A percentile compares a stretch with the other conserved stretches of the same genome.
Conservation (phyloP, 2,113 vertebrate species). For the Chaenogobius annularis region DNA sequence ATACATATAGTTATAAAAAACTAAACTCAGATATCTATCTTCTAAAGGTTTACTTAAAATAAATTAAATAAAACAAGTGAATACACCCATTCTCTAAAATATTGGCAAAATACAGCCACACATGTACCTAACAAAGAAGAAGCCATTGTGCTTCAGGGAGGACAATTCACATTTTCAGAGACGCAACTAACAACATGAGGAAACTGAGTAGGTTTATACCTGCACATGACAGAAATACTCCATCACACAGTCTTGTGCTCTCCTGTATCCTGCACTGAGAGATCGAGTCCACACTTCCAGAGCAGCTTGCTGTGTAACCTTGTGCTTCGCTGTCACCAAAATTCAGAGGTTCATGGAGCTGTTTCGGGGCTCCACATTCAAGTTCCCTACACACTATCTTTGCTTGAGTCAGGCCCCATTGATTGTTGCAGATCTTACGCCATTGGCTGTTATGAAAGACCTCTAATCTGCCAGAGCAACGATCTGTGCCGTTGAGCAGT, state of each 20-base stretch:
- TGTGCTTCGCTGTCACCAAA: slow-evolving; percentile 40
- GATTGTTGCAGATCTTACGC: slow-evolving; percentile 58
- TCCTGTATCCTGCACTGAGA: slow-evolving; percentile 44
- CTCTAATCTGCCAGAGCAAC: slow-evolving; percentile 69
- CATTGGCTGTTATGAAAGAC: slow-evolving; percentile 36
- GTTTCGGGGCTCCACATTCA: slow-evolving; percentile 50
- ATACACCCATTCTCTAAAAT: background rate
- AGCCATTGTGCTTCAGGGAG: background rate
- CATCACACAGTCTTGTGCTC: slow-evolving; percentile 22
- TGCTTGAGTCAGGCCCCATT: slow-evolving; percentile 43
- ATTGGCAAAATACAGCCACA: background rate
- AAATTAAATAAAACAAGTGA: too few species aligned
- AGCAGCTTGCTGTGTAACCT: slow-evolving; percentile 38
- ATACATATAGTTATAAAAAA: too few species aligned
- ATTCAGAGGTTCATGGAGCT: background rate
- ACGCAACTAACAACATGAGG: background rate
- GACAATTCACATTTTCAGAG: background rate
- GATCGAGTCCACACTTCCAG: slow-evolving; percentile 41
- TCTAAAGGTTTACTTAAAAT: too few species aligned
- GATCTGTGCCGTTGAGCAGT: slow-evolving; percentile 51
- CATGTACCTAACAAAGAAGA: background rate
- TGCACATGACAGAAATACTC: slow-evolving; percentile 47
- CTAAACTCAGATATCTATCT: too few species aligned
- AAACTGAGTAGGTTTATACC: slow-evolving; percentile 30
- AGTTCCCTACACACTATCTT: slow-evolving; percentile 60